phyloP scores from a whole-genome alignment of 2,888 invertebrate genomes.

The Apoda limacodes region DNA sequence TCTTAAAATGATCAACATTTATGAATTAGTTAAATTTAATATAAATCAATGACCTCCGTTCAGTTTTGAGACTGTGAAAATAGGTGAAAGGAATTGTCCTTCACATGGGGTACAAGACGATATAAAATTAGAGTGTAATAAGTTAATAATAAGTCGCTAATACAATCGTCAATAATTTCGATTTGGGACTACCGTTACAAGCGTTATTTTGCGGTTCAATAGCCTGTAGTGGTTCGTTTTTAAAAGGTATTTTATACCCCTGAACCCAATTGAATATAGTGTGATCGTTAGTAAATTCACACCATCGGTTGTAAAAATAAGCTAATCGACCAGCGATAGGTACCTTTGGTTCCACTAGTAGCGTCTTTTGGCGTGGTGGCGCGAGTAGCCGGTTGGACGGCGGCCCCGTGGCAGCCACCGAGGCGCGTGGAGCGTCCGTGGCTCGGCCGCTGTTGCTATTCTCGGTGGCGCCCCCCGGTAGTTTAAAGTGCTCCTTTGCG shows the following conservation, averaged over 20 bases:
- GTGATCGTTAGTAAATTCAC: conserved; percentile 8
- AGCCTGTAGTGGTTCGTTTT: conserved; percentile 1
- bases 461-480: conserved; percentile 4
- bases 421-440: conserved; percentile 1
- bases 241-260: conserved; percentile 15
- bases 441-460: conserved; percentile 7
- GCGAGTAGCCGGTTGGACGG: too few relatives aligned
- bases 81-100: conserved; percentile 12
- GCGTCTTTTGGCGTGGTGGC: too few relatives aligned
- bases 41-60: too few relatives aligned
- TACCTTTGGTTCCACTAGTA: too few relatives aligned
- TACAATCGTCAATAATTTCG: too few relatives aligned
- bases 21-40: too few relatives aligned
- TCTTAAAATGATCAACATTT: too few relatives aligned
- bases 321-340: conserved; percentile 10
- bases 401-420: conserved; percentile 1
- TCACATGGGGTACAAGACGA: conserved; percentile 9
- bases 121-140: conserved; percentile 10
- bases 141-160: too few relatives aligned
- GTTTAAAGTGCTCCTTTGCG: conserved; percentile 6
- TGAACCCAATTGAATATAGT: conserved; percentile 10
- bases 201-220: neutral
- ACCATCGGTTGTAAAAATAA: conserved; percentile 10
- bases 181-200: too few relatives aligned
- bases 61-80: conserved; percentile 14